phyloP scores from a whole-genome alignment of 92 coral and sea anemone genomes.

The Chrysogorgia sp. region DNA sequence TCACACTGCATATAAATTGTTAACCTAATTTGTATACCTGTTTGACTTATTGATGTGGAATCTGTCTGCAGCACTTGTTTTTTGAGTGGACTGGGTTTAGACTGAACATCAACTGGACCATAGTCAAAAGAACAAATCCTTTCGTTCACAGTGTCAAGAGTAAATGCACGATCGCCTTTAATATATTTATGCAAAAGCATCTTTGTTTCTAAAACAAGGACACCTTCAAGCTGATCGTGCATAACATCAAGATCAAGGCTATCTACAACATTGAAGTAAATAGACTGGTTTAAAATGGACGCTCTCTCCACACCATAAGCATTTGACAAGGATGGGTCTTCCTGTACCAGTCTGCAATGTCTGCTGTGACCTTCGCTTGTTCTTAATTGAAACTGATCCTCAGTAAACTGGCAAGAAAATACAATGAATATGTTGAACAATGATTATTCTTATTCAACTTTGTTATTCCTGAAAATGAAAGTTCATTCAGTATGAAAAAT shows the following conservation, averaged over 20 bases:
- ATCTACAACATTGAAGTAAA: conserved; percentile 1
- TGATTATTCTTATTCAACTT: neutral
- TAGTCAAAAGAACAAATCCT: conserved; percentile 4
- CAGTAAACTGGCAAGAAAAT: conserved; percentile 1
- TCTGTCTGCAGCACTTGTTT: neutral
- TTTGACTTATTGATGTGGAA: conserved; percentile 16
- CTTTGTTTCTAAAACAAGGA: neutral
- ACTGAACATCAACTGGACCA: neutral
- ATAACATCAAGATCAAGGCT: conserved; percentile 12
- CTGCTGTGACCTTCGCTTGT: conserved; percentile 1
- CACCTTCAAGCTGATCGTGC: conserved; percentile 25
- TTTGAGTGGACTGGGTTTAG: neutral
- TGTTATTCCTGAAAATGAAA: too few relatives aligned
- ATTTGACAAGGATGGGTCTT: neutral
- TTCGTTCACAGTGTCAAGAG: conserved; percentile 2
- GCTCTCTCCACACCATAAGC: neutral
- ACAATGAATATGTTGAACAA: neutral
- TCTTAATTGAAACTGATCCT: neutral
- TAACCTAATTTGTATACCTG: neutral
- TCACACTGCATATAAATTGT: neutral
- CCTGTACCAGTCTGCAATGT: neutral
- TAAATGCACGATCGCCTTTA: neutral
- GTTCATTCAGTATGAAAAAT: neutral
- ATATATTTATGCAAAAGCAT: neutral
- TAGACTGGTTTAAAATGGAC: neutral